A percentile compares a stretch with the other conserved stretches of the same genome.
phyloP scores from a whole-genome alignment of 2,797 vertebrate genomes.

The Scarus forsteni region DNA sequence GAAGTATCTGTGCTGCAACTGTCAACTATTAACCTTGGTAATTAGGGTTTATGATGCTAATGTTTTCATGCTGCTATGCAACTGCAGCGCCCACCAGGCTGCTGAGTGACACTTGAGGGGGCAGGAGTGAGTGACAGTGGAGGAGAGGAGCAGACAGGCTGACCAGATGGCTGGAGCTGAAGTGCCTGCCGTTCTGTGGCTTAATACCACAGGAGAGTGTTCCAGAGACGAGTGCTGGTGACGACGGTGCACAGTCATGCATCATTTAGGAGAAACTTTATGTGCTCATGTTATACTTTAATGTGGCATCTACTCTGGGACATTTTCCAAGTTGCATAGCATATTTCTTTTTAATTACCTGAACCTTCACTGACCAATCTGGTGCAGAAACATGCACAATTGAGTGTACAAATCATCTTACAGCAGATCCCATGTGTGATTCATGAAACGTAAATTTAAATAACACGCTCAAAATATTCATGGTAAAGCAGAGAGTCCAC shows the following conservation, averaged over 20 bases:
- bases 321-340: background rate
- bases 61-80: conserved; percentile 67
- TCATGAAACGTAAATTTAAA: too few species aligned
- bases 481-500: too few species aligned
- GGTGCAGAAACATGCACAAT: too few species aligned
- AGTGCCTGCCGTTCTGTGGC: conserved; percentile 70
- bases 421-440: too few species aligned
- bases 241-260: conserved; percentile 13
- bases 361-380: too few species aligned
- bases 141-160: conserved; percentile 76
- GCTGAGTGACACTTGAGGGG: conserved; percentile 81
- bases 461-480: too few species aligned
- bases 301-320: background rate
- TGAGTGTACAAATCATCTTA: too few species aligned
- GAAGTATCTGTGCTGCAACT: conserved; percentile 67
- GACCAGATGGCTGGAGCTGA: conserved; percentile 83
- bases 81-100: conserved; percentile 64
- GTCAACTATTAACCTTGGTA: conserved; percentile 71
- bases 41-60: conserved; percentile 73
- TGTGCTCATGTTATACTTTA: conserved; percentile 10
- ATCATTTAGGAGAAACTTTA: conserved; percentile 32
- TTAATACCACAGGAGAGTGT: conserved; percentile 65
- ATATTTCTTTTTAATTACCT: too few species aligned
- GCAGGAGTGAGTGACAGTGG: conserved; percentile 77
- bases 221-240: conserved; percentile 46